Evolutionary conservation across 2,113 vertebrate species (phyloP).

Genomic region (Rhinogobius similis): DNA sequence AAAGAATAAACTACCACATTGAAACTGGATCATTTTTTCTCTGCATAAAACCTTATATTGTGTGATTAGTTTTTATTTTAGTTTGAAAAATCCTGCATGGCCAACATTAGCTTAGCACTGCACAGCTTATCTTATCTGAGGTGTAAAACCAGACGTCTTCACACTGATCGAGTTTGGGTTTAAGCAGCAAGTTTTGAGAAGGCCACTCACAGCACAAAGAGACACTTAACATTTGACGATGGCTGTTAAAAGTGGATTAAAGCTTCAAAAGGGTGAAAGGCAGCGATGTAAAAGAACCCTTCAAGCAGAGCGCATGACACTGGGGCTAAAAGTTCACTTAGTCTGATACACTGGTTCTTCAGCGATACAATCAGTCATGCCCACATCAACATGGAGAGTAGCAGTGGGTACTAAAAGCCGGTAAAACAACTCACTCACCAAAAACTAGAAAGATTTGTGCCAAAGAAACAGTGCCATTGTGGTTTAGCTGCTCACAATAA

Average conservation of each 20-base stretch:
- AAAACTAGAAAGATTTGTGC: neutral
- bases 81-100: too few species aligned
- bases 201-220: constrained; percentile 63
- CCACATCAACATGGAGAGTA: constrained; percentile 65
- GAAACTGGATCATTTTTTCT: too few species aligned
- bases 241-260: constrained; percentile 43
- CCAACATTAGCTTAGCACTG: constrained; percentile 15
- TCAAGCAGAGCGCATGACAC: constrained; percentile 36
- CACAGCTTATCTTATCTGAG: constrained; percentile 58
- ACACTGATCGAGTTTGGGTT: constrained; percentile 25
- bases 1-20: too few species aligned
- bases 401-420: constrained; percentile 34
- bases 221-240: constrained; percentile 55
- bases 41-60: too few species aligned
- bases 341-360: constrained; percentile 74
- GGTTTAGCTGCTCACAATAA: neutral
- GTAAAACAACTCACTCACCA: constrained; percentile 2
- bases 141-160: constrained; percentile 42
- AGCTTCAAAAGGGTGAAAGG: constrained; percentile 42
- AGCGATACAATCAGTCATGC: constrained; percentile 70
- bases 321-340: constrained; percentile 71
- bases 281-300: constrained; percentile 44
- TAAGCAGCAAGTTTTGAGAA: constrained; percentile 35
- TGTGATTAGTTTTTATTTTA: neutral
- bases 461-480: neutral